phyloP scores from a whole-genome alignment of 1,140 invertebrate genomes.

The Drosophila kanapiae region DNA sequence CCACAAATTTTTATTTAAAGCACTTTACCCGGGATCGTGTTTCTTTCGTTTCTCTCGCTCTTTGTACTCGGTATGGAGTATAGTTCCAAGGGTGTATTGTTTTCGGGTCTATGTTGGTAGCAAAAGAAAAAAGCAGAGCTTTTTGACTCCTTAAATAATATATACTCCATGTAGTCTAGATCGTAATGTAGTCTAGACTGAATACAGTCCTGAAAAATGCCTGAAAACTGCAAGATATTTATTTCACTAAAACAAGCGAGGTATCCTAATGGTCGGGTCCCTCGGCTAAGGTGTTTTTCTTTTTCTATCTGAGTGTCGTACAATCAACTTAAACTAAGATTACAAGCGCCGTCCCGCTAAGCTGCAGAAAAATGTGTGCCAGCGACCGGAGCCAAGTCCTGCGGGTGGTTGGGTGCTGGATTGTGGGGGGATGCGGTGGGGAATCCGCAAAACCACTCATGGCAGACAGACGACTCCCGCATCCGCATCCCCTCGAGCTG shows the following conservation, averaged over 20 bases:
- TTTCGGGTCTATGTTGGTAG: not conserved
- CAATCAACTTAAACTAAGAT: conserved; percentile 84
- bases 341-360: conserved; percentile 73
- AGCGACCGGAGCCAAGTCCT: conserved; percentile 39
- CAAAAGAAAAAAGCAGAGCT: not conserved
- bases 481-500: conserved; percentile 19
- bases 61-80: not conserved
- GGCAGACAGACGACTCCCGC: conserved; percentile 36
- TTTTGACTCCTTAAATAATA: not conserved
- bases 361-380: conserved; percentile 74
- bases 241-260: no score
- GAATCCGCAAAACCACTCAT: conserved; percentile 50
- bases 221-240: no score
- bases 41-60: conserved; percentile 14
- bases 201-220: no score
- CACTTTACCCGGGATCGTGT: conserved; percentile 57
- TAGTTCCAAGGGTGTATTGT: not conserved
- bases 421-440: not conserved
- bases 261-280: not conserved
- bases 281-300: not conserved
- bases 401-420: not conserved
- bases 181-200: no score
- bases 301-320: conserved; percentile 51
- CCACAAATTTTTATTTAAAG: conserved; percentile 67
- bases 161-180: no score